Conservation (phyloP, 2,888 invertebrate species). For the Proisotoma minuta region DNA sequence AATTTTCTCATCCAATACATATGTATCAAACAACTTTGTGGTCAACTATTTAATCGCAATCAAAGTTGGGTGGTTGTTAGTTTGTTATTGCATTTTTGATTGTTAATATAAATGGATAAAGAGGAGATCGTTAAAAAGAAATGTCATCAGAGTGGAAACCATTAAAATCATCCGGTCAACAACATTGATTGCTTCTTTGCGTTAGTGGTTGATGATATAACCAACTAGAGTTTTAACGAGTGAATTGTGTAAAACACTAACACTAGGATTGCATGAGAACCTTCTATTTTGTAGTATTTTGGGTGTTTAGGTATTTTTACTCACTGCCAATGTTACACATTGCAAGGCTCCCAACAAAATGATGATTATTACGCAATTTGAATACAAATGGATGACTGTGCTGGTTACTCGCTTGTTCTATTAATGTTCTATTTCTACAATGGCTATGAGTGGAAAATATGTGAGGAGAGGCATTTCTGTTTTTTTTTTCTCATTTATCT, state of each 20-base stretch:
- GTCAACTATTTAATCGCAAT: no score
- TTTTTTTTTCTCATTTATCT: constrained; percentile 1
- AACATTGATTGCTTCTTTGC: constrained; percentile 7
- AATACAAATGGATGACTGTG: constrained; percentile 11
- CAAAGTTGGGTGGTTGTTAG: no score
- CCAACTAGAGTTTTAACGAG: background rate
- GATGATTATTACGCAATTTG: constrained; percentile 18
- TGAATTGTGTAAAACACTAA: background rate
- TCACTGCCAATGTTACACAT: background rate
- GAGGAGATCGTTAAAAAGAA: constrained; percentile 5
- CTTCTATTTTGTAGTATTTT: background rate
- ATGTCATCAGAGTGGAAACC: constrained; percentile 2
- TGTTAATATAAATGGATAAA: no score
- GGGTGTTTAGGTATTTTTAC: background rate
- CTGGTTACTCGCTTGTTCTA: background rate
- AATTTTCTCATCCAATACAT: no score
- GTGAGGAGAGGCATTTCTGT: background rate
- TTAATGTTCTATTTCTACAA: background rate
- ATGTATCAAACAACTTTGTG: no score
- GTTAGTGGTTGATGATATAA: background rate
- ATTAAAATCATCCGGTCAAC: constrained; percentile 14
- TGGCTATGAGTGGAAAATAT: background rate
- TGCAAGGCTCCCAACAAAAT: background rate
- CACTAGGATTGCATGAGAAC: constrained; percentile 9
- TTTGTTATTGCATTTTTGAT: no score